Evolutionary conservation across 2,888 invertebrate genomes (phyloP), one percentile per base, ranked within the genome.

Genomic region (Tachina fera): DNA sequence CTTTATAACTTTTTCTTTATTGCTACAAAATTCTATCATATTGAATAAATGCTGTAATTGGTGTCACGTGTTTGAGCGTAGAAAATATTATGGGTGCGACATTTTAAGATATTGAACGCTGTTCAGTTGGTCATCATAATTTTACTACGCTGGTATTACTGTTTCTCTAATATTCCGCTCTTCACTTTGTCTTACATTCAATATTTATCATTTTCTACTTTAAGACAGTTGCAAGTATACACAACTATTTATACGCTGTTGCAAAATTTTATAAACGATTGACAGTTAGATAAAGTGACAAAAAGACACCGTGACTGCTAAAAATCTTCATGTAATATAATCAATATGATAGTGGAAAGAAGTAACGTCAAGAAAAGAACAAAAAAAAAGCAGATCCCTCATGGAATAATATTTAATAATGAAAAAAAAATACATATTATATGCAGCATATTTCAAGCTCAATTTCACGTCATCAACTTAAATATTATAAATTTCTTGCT

Each of bases 241-340:
- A 47, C 16, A 72, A 60, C 39, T 77, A 49, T 56, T 2, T 31
- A 4, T 4, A 74, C 67, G 76, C 74, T 81, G 77, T 72, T 80
- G 70, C 81, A 60, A 74, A 84, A 81, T 65, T 47, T 68, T 77
- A 63, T 70, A 78, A 51, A 41, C 60, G 80, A 76, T 71, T 84
- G 84, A 81, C 84, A 81, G 80, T 77, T 76, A 47, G 81, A 72
- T 75, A 76, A 84, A 80, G 71, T 80, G 84, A 76, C 80, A 80
- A 60, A 19, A 58, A 70, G 78, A 72, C 56, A 75, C 56, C 49
- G 53, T 56, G 41, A 45, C 39, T 60, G 53, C 43, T 74, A 11
- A 41, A 75, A 77, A 14, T 31, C 51, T 9, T 9, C 51, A 22
- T 2, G 22, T 76, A 72, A 83, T 67, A 53, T 67, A 78, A 83